These are phyloP conservation scores for Oedothorax gibbosus DNA, from an alignment of 1,140 invertebrate genomes.

Conservation along the genomic window DNA sequence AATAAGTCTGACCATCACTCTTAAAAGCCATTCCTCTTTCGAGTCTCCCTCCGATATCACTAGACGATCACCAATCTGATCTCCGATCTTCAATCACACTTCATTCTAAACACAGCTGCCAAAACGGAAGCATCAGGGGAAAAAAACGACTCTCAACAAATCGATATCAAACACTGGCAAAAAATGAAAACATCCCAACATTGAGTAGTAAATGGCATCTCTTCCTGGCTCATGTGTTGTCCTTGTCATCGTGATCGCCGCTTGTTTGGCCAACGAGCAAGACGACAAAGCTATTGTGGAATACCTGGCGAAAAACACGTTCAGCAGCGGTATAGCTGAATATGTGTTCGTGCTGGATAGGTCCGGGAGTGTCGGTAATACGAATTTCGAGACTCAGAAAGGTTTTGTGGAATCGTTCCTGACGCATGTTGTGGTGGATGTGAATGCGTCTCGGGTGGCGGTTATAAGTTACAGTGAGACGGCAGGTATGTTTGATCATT, in stretches of 20 bases:
- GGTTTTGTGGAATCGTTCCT: slow-evolving; percentile 57
- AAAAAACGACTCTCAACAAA: neutral
- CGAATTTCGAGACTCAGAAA: slow-evolving; percentile 55
- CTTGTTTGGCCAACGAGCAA: neutral
- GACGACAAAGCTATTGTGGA: slow-evolving; percentile 38
- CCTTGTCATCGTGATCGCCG: neutral
- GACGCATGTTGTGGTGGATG: slow-evolving; percentile 48
- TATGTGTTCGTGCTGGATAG: slow-evolving; percentile 56
- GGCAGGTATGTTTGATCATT: slow-evolving; percentile 9
- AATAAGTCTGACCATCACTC: no score
- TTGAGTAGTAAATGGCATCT: neutral
- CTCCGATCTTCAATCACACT: neutral
- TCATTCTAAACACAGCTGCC: neutral
- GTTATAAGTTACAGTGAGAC: slow-evolving; percentile 56
- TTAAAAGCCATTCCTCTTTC: no score
- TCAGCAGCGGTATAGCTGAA: slow-evolving; percentile 30
- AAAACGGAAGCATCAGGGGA: neutral
- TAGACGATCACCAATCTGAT: no score
- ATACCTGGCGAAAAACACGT: slow-evolving; percentile 7
- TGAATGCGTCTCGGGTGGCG: slow-evolving; percentile 47
- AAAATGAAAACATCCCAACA: neutral
- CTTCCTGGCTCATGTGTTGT: no score
- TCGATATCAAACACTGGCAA: neutral
- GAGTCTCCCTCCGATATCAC: no score
- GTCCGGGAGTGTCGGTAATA: slow-evolving; percentile 51